Base-by-base conservation (phyloP, 2,888 invertebrate genomes). In the Barypeithes pellucidus region DNA sequence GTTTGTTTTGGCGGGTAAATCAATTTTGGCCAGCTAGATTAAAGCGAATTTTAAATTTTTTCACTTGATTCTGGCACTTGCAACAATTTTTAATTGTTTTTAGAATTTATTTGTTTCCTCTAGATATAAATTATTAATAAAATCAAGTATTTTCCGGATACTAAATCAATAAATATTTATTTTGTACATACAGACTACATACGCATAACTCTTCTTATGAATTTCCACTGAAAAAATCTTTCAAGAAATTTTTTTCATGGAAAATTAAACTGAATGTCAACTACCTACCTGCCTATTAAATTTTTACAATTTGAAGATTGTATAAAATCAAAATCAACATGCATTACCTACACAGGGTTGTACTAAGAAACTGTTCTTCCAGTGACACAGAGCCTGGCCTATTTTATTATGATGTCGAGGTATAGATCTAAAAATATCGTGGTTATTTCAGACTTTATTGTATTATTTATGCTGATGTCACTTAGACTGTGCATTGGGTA, bases 1-100 rank as follows among this genome's bases (percentile, higher is more conserved):
- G 69, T 50, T 14, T 52, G 47, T 75, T 75, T 77, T 79, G 79
- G 81, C 81, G 81, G 77, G 77, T 76, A 80, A 80, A 75, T 80
- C 77, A 77, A 81, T 76, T 78, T 73, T 45, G 52, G 71, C 41
- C 52, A 67, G 22, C 36, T 22, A 22, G 22, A 22, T 24, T 52
- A 8, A 57, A 20, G 20, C 14, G 9, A 18, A 33, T 50, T 20
- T 45, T 36, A 29, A 24, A 4, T 50, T 24, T 47, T 47, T 16
- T 43, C 3, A 12, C 14, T 43, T 41, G 20, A 14, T 50, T 50
- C 12, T 22, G 20, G 5, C 16, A 50, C 4, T 12, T 12, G 1
- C 2, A 16, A 47, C 20, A 18, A 20, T 50, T 50, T 9, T 33
- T 33, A 16, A 5, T 57, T 16, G 14, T 16, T 33, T 36, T 16